Conservation (phyloP, 23 tunicate species). For the Trididemnum clinides region DNA sequence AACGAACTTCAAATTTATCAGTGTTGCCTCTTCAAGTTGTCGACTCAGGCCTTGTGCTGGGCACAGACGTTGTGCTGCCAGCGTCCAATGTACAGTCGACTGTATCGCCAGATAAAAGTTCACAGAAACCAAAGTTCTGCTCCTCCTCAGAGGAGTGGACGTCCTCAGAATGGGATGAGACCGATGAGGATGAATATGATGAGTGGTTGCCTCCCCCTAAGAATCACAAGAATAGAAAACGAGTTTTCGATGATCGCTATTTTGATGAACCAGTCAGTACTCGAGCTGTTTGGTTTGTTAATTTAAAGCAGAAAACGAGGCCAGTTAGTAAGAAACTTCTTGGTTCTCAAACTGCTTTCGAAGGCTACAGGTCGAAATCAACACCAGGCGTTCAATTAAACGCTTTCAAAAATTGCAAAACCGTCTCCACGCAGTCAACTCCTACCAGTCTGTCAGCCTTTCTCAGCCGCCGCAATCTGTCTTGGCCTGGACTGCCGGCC, state of each 20-base stretch:
- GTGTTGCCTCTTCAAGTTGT: background rate
- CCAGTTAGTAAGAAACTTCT: constrained; percentile 1
- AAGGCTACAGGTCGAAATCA: background rate
- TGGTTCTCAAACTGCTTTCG: background rate
- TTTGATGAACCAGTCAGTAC: background rate
- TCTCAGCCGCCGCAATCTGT: background rate
- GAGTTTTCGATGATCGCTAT: background rate
- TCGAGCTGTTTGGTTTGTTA: background rate
- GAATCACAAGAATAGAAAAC: background rate
- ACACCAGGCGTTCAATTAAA: background rate
- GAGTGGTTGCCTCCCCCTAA: constrained; percentile 8
- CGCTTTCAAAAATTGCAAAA: background rate
- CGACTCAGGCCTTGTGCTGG: background rate
- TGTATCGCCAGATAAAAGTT: background rate
- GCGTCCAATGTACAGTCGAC: background rate
- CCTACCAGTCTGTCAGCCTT: no score
- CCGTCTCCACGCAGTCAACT: background rate
- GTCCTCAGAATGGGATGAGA: background rate
- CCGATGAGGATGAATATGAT: background rate
- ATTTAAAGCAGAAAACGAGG: background rate
- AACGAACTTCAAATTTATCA: background rate
- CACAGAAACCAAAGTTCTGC: background rate
- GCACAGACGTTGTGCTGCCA: background rate
- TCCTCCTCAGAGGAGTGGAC: background rate
- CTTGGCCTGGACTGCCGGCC: background rate